Conservation (phyloP, 2,797 vertebrate species). For the Sarcophilus harrisii region DNA sequence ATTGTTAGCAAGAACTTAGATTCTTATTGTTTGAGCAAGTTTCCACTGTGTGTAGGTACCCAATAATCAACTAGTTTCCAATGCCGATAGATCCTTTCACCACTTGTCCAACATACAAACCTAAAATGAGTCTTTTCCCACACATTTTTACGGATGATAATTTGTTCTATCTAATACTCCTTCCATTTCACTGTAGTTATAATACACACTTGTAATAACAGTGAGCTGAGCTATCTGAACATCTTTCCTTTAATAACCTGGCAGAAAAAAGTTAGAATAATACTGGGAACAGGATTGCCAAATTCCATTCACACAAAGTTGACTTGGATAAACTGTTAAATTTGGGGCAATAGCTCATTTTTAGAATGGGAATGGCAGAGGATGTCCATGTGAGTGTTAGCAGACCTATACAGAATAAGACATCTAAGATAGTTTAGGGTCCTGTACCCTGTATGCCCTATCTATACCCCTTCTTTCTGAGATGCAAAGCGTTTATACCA, state of each 20-base stretch:
- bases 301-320: constrained; percentile 50
- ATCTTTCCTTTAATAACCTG: constrained; percentile 74
- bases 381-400: constrained; percentile 31
- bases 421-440: constrained; percentile 24
- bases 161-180: constrained; percentile 69
- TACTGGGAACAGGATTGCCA: constrained; percentile 52
- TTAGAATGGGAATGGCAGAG: constrained; percentile 21
- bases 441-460: background rate
- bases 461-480: background rate
- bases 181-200: constrained; percentile 73
- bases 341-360: constrained; percentile 47
- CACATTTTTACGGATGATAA: constrained; percentile 77
- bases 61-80: constrained; percentile 67
- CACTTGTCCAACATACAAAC: constrained; percentile 58
- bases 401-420: background rate
- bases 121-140: constrained; percentile 70
- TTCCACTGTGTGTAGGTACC: constrained; percentile 48
- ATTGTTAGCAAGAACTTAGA: constrained; percentile 53
- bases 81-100: constrained; percentile 59
- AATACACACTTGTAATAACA: constrained; percentile 68
- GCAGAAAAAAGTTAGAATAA: constrained; percentile 39
- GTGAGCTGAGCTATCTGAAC: constrained; percentile 77
- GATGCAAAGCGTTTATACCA: constrained; percentile 56
- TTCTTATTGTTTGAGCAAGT: constrained; percentile 48
- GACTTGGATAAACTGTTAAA: constrained; percentile 42